Evolutionary conservation across 2,113 vertebrate species (phyloP), one percentile per base, ranked within the genome.

Genomic region (Strix uralensis): DNA sequence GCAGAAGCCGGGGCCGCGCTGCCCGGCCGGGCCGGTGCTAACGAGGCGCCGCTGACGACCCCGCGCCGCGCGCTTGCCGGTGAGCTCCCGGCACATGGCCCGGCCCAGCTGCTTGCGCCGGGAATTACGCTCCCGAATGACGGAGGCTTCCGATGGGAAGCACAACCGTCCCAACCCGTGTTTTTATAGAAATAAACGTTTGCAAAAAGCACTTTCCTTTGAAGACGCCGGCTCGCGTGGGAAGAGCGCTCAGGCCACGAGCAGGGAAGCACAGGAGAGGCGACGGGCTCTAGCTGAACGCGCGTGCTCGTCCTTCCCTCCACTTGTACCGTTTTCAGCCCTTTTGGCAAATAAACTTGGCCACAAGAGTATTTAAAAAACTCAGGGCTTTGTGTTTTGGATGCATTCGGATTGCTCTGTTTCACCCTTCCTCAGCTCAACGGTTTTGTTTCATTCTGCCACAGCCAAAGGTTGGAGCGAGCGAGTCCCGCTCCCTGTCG

Each of bases 391-490:
- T 15, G 47, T 8, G 1, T 32, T 20, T 10, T 1, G 26, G 46
- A 15, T 2, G 52, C 11, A 1, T 4, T 9, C 3, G 5, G 44
- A 22, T 5, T 5, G 34, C 55, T 15, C 42, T 1, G 8, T 8
- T 58, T 18, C 3, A 5, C 38, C 36, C 83, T 40, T 16, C 47
- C 72, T 27, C 3, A 9, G 51, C 32, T 32, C 44, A 3, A 7
- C 34, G 2, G 5, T 17, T 25, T 8, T 6, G 8, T 44, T 40
- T 10, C 20, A 1, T 14, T 22, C 44, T 15, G 27, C 29, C 9
- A 5, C 26, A 7, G 32, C 46, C 14, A 2, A 19, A 25, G 5
- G 12, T 4, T 14, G 7, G 40, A 55, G 47, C 7, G 3, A 69
- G 22, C 1, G 14, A 29, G 52, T 13, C 34, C 20, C 3, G 6